These are phyloP conservation scores for Tauraco erythrolophus DNA, from an alignment of 2,113 vertebrate species.

Conservation along the genomic window DNA sequence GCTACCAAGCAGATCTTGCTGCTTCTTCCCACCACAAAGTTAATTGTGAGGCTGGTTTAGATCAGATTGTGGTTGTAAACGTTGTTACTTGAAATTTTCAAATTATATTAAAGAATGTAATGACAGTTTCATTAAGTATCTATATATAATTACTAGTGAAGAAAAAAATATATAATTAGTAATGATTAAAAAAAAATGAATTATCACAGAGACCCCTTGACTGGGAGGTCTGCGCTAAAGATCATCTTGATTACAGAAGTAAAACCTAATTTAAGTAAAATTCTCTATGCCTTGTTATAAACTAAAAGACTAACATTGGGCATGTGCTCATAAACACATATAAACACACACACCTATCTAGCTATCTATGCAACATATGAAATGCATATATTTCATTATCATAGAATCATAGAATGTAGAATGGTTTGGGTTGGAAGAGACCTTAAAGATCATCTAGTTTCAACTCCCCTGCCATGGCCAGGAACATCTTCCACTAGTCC, in stretches of 20 bases:
- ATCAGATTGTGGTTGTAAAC: neutral
- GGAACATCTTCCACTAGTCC: no score
- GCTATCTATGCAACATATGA: neutral
- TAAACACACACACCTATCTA: neutral
- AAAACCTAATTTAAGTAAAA: neutral
- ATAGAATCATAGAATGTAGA: no score
- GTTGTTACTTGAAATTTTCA: neutral
- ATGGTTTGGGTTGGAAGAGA: no score
- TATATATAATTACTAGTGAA: neutral
- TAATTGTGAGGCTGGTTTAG: neutral
- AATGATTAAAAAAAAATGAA: neutral
- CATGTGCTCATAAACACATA: neutral
- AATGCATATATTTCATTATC: neutral
- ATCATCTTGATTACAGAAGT: neutral
- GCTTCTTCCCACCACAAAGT: neutral
- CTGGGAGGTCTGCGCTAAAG: neutral
- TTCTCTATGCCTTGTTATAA: neutral
- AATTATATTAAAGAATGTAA: neutral
- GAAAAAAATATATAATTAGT: neutral
- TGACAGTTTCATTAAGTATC: neutral
- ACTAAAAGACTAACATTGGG: fast-evolving
- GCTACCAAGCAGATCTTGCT: neutral
- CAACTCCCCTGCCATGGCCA: no score
- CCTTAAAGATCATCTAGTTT: no score
- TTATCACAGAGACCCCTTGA: neutral